A percentile compares a stretch with the other conserved stretches of the same genome.
phyloP scores from a whole-genome alignment of 2,888 invertebrate genomes.

The Cerceris ruficornis region DNA sequence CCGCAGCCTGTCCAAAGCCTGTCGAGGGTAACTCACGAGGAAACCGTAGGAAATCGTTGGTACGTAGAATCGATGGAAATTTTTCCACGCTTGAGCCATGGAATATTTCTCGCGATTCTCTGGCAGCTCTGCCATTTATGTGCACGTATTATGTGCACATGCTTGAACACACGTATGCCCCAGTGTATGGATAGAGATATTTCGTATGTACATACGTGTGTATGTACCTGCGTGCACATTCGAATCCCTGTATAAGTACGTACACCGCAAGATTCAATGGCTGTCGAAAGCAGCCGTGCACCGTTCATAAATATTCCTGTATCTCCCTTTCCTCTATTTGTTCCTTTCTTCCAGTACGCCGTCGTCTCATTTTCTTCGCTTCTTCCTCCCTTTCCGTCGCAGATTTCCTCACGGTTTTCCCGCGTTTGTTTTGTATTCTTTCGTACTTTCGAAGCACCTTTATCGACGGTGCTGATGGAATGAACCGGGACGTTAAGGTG shows the following conservation, averaged over 20 bases:
- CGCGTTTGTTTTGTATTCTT: neutral
- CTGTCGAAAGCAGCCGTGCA: constrained; percentile 61
- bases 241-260: constrained; percentile 1
- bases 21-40: constrained; percentile 46
- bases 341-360: neutral
- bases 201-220: neutral
- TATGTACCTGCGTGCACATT: neutral
- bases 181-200: neutral
- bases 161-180: neutral
- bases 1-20: constrained; percentile 44
- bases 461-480: neutral
- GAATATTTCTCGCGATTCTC: constrained; percentile 22
- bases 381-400: neutral
- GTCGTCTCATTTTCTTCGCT: neutral
- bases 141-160: no score
- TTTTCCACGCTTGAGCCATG: constrained; percentile 21
- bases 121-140: constrained; percentile 6
- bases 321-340: neutral
- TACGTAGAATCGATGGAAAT: constrained; percentile 45
- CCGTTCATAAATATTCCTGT: constrained; percentile 57
- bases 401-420: neutral
- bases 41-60: constrained; percentile 41
- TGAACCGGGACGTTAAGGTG: neutral
- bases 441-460: neutral
- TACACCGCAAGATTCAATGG: constrained; percentile 58